Evolutionary conservation across 1,140 invertebrate species (phyloP).

Genomic region (Globodera rostochiensis): DNA sequence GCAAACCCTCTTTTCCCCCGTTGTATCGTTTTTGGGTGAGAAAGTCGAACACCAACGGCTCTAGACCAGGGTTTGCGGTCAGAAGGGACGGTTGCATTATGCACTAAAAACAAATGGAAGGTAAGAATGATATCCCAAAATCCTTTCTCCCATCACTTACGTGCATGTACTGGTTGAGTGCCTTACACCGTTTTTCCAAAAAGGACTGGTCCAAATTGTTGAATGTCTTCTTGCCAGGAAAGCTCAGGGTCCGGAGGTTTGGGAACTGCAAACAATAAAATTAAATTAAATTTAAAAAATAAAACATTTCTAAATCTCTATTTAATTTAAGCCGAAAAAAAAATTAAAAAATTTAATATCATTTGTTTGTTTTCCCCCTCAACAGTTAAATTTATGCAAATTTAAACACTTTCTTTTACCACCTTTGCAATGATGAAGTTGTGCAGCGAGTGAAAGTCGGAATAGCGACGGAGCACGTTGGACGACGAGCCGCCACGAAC

Average conservation of each 20-base stretch:
- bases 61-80: constrained; percentile 73
- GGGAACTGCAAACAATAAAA: constrained; percentile 75
- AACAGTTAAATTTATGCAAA: too few relatives aligned
- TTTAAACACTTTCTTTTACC: background rate
- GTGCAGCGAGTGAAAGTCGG: constrained; percentile 86
- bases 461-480: constrained; percentile 75
- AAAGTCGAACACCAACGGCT: constrained; percentile 76
- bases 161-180: constrained; percentile 81
- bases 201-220: constrained; percentile 86
- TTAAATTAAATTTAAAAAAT: background rate
- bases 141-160: constrained; percentile 54
- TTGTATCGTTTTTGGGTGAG: constrained; percentile 80
- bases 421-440: constrained; percentile 69
- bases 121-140: background rate
- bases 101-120: constrained; percentile 65
- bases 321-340: too few relatives aligned
- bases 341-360: too few relatives aligned
- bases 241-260: constrained; percentile 77
- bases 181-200: constrained; percentile 81
- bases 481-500: constrained; percentile 73
- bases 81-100: constrained; percentile 71
- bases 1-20: constrained; percentile 67
- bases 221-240: constrained; percentile 89
- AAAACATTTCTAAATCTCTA: too few relatives aligned
- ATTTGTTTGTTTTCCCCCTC: too few relatives aligned